phyloP scores from a whole-genome alignment of 2,113 vertebrate species.

The Felis catus region DNA sequence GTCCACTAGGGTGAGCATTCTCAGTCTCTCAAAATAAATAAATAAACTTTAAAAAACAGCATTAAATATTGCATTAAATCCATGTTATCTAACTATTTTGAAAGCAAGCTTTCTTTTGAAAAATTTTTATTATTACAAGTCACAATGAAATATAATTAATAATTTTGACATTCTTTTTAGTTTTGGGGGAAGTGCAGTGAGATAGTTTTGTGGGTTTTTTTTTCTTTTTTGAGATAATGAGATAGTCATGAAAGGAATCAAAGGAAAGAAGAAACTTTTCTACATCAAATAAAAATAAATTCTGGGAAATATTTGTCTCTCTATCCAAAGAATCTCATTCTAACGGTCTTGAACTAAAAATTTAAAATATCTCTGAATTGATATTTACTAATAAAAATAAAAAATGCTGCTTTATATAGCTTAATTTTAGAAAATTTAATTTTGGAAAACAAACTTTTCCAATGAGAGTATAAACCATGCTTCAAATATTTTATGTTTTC shows the following conservation, averaged over 20 bases:
- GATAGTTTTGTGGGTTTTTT: neutral
- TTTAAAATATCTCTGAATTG: neutral
- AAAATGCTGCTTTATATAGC: neutral
- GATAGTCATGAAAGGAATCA: neutral
- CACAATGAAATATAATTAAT: neutral
- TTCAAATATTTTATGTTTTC: constrained; percentile 12
- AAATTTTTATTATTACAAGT: neutral
- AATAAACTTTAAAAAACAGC: neutral
- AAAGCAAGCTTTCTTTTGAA: neutral
- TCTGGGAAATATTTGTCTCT: neutral
- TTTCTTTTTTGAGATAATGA: neutral
- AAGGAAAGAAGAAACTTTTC: neutral
- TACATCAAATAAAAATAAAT: neutral
- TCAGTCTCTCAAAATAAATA: too few species aligned
- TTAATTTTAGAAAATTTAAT: neutral
- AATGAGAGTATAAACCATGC: neutral
- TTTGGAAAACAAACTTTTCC: neutral
- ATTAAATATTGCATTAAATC: neutral
- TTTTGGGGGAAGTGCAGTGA: neutral
- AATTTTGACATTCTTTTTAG: neutral
- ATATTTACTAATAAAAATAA: neutral
- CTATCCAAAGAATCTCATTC: neutral
- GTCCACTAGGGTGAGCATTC: too few species aligned
- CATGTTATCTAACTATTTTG: neutral
- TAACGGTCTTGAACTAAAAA: neutral